Conservation (phyloP, 2,888 invertebrate genomes). For the Acleris cristana region DNA sequence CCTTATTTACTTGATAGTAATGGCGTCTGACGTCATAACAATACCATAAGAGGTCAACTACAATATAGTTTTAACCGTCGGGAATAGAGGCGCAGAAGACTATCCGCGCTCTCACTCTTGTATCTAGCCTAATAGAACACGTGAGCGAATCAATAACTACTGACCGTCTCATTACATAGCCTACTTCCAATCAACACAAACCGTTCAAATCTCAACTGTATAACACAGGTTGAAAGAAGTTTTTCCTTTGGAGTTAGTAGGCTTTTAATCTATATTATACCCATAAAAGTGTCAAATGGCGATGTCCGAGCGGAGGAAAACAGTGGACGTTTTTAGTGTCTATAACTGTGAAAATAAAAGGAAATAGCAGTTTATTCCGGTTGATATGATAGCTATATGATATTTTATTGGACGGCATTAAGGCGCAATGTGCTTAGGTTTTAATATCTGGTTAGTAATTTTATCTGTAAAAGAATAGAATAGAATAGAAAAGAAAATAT, state of each 20-base stretch:
- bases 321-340: constrained; percentile 68
- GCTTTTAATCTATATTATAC: constrained; percentile 32
- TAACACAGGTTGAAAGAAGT: constrained; percentile 39
- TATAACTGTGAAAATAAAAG: constrained; percentile 67
- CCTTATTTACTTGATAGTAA: too few relatives aligned
- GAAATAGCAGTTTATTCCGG: constrained; percentile 43
- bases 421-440: not conserved
- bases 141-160: constrained; percentile 78
- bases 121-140: constrained; percentile 59
- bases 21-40: too few relatives aligned
- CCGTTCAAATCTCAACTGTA: constrained; percentile 48
- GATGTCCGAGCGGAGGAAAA: constrained; percentile 63
- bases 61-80: too few relatives aligned
- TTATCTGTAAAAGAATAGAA: too few relatives aligned
- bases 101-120: constrained; percentile 14
- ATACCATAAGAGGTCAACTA: too few relatives aligned
- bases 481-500: too few relatives aligned
- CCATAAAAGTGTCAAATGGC: constrained; percentile 59
- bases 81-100: too few relatives aligned
- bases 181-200: constrained; percentile 67
- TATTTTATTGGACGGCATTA: constrained; percentile 23
- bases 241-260: constrained; percentile 37
- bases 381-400: constrained; percentile 40
- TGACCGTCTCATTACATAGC: constrained; percentile 79
- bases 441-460: not conserved